A percentile compares a stretch with the other conserved stretches of the same genome.
These are phyloP conservation scores for Astreopora myriophthalma DNA, from an alignment of 64 coral and sea anemone species.

Conservation along the genomic window DNA sequence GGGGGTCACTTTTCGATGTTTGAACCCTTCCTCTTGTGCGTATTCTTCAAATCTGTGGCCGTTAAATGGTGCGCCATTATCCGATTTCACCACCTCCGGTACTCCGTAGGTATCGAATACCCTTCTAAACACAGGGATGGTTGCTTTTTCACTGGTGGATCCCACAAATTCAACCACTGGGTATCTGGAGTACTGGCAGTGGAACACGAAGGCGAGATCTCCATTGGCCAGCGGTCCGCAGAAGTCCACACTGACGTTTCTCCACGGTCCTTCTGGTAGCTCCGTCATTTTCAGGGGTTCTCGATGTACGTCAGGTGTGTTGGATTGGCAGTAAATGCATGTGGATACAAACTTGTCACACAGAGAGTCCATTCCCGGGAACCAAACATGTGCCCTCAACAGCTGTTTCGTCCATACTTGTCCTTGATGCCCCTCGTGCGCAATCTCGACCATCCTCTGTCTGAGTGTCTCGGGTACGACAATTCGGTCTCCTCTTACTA, in stretches of 20 bases:
- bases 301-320: not conserved
- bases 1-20: too few species aligned
- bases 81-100: too few species aligned
- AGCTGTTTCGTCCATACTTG: not conserved
- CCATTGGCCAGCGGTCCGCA: not conserved
- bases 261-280: not conserved
- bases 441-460: not conserved
- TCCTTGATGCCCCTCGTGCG: not conserved
- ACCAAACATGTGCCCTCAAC: not conserved
- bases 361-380: not conserved
- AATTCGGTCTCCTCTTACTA: not conserved
- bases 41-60: too few species aligned
- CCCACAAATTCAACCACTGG: not conserved
- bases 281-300: not conserved
- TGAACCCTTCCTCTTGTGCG: too few species aligned
- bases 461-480: not conserved
- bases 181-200: not conserved
- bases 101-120: not conserved
- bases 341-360: not conserved
- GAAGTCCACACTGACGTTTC: not conserved
- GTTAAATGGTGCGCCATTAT: too few species aligned
- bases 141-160: not conserved
- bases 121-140: not conserved
- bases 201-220: not conserved
- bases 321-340: not conserved